A percentile compares a stretch with the other conserved stretches of the same genome.
Conservation (phyloP, 2,113 vertebrate genomes). For the Pollimyrus isidori region DNA sequence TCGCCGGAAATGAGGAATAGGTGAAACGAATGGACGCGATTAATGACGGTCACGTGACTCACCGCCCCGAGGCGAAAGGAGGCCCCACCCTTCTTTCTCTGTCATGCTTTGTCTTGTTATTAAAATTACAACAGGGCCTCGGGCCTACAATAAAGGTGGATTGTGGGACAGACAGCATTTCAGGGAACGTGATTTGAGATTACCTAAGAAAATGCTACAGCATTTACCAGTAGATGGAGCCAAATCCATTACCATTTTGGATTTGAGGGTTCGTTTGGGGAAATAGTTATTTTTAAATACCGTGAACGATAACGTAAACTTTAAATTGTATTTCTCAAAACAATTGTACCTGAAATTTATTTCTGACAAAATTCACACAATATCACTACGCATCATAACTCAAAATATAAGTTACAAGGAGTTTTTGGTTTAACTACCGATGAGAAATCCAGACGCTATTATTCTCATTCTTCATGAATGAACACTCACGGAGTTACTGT, state of each 20-base stretch:
- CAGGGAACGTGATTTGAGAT: neutral
- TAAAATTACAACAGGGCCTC: slow-evolving; percentile 2
- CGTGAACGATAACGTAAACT: neutral
- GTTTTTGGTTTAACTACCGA: neutral
- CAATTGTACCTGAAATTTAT: neutral
- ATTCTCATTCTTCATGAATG: neutral
- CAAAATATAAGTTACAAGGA: neutral
- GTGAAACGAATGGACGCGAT: neutral
- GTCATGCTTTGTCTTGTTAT: neutral
- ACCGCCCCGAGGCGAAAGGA: neutral
- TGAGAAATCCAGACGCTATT: neutral
- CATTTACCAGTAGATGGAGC: slow-evolving; percentile 5
- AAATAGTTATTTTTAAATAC: neutral
- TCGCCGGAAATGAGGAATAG: neutral
- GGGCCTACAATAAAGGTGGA: neutral
- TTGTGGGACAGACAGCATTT: neutral
- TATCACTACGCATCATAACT: neutral
- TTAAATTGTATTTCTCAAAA: neutral
- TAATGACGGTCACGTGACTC: neutral
- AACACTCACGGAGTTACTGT: neutral
- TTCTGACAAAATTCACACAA: neutral
- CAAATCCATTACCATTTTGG: neutral
- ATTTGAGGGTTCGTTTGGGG: neutral
- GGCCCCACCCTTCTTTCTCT: neutral
- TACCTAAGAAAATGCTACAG: neutral